Evolutionary conservation across 2,888 invertebrate genomes (phyloP).

Genomic region (Athetis lepigone): DNA sequence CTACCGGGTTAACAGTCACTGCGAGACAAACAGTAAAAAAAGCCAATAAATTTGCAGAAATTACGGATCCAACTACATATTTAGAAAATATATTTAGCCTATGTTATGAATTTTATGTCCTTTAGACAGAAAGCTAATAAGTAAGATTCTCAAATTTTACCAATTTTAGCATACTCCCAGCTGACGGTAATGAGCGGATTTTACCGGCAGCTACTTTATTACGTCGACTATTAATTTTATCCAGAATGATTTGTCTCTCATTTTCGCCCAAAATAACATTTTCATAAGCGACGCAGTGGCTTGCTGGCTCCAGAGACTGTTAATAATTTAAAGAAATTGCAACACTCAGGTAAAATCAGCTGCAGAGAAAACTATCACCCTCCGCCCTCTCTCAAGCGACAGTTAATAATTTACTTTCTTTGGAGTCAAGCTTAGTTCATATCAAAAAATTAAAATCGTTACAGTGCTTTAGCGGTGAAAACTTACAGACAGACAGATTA

Average conservation of each 20-base stretch:
- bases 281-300: slow-evolving; percentile 76
- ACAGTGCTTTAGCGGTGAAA: no score
- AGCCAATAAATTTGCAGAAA: no score
- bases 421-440: no score
- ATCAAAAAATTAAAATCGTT: no score
- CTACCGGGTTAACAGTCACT: no score
- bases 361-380: background rate
- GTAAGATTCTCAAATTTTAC: slow-evolving; percentile 63
- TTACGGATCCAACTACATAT: no score
- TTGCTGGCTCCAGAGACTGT: slow-evolving; percentile 72
- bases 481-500: no score
- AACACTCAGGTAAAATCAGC: background rate
- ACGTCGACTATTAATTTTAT: slow-evolving; percentile 83
- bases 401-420: no score
- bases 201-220: slow-evolving; percentile 84
- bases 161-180: slow-evolving; percentile 82
- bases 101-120: background rate
- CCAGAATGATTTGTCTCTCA: slow-evolving; percentile 76
- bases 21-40: no score
- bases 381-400: no score
- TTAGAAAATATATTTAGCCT: no score
- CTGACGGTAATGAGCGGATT: slow-evolving; percentile 79
- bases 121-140: no score
- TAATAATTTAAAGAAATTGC: slow-evolving; percentile 21
- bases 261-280: slow-evolving; percentile 71